Conservation (phyloP, 2,888 invertebrate species). For the Cataglyphis rosenhaueri region DNA sequence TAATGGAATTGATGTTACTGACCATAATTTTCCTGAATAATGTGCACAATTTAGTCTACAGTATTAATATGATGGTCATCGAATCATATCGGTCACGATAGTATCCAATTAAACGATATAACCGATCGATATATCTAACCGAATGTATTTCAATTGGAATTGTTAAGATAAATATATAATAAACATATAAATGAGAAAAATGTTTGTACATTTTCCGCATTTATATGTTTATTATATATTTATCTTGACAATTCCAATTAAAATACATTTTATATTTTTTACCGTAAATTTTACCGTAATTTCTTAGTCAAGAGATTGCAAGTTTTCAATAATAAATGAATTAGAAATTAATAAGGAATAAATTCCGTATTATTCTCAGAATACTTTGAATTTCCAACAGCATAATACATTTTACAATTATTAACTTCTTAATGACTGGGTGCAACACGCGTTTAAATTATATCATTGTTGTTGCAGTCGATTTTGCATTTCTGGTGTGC, state of each 20-base stretch:
- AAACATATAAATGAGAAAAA: not conserved
- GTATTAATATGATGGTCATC: constrained; percentile 2
- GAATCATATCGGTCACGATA: constrained; percentile 4
- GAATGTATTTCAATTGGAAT: constrained; percentile 5
- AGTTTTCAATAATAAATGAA: not conserved
- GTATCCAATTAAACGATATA: constrained; percentile 11
- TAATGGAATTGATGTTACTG: not conserved
- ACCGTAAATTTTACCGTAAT: not conserved
- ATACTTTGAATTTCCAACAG: not conserved
- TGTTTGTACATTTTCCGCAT: not conserved
- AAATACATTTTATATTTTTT: not conserved
- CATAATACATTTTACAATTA: constrained; percentile 24
- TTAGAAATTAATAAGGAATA: not conserved
- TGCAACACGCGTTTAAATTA: constrained; percentile 36
- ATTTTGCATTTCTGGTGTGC: constrained; percentile 44
- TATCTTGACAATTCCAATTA: not conserved
- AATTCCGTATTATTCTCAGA: not conserved
- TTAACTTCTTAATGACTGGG: constrained; percentile 23
- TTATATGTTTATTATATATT: not conserved
- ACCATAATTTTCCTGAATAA: constrained; percentile 1
- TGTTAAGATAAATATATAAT: not conserved
- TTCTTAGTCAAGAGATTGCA: not conserved
- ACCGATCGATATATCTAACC: too few species aligned
- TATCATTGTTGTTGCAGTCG: constrained; percentile 23
- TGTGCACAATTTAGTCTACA: not conserved